Percentiles rank a stretch among this genome's conserved stretches.
phyloP scores from a whole-genome alignment of 2,797 vertebrate genomes.

The Emydoidea blandingii region DNA sequence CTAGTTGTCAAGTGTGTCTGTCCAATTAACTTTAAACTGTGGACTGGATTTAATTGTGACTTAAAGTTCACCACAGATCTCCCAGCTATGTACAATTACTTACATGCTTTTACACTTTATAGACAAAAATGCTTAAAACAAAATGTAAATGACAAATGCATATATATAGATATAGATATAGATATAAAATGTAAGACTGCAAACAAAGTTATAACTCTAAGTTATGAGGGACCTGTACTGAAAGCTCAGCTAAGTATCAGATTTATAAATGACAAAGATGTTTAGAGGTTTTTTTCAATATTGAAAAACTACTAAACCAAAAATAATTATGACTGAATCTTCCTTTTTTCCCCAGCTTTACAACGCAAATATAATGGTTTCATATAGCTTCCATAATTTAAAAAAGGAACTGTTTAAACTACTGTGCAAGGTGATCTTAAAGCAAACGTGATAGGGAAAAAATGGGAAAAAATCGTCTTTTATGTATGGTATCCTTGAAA shows the following conservation, averaged over 20 bases:
- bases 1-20: background rate
- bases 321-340: background rate
- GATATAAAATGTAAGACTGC: background rate
- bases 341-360: background rate
- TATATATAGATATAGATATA: background rate
- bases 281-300: background rate
- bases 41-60: background rate
- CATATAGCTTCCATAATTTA: background rate
- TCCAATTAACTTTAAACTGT: background rate
- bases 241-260: background rate
- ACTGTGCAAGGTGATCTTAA: slow-evolving; percentile 16
- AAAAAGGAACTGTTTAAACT: slow-evolving; percentile 31
- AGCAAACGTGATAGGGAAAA: background rate
- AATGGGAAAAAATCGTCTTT: background rate
- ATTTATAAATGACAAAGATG: background rate
- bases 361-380: background rate
- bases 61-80: background rate
- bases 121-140: background rate
- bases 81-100: background rate
- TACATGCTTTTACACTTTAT: background rate
- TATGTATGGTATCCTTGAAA: slow-evolving; percentile 37
- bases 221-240: background rate
- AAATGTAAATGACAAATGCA: background rate
- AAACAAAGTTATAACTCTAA: background rate
- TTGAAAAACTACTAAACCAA: background rate